These are phyloP conservation scores for Cyprinodon tularosa DNA, from an alignment of 2,113 vertebrate genomes.

Conservation along the genomic window DNA sequence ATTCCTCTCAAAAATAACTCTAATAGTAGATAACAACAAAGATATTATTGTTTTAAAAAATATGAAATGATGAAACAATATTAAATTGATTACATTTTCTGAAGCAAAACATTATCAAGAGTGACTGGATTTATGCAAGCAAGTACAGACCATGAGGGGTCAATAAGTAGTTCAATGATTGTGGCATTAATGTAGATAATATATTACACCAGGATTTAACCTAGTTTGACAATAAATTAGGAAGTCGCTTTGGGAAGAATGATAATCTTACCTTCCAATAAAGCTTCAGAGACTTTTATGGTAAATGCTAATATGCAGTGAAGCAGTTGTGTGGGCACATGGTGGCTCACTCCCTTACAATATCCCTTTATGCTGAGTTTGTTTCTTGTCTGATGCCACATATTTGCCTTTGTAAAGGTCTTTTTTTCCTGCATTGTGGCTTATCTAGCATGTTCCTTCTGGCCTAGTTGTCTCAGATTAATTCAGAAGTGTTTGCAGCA, in stretches of 20 bases:
- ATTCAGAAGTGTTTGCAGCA: slow-evolving; percentile 8
- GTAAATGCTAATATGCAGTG: not conserved
- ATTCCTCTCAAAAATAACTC: not conserved
- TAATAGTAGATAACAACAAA: not conserved
- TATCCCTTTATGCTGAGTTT: not conserved
- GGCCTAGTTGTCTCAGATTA: slow-evolving; percentile 5
- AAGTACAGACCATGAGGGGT: not conserved
- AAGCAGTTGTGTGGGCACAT: not conserved
- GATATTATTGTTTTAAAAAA: not conserved
- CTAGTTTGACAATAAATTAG: slow-evolving; percentile 2
- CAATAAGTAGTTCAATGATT: not conserved
- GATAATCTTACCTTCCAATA: not conserved
- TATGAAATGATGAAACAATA: not conserved
- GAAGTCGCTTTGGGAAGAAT: slow-evolving; percentile 8
- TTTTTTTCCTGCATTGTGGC: not conserved
- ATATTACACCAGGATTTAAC: not conserved
- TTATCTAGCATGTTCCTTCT: not conserved
- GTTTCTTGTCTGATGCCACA: not conserved
- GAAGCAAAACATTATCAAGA: not conserved
- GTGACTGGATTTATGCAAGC: not conserved
- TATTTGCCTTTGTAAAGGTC: not conserved
- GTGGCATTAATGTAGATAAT: slow-evolving; percentile 1
- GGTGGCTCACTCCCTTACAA: not conserved
- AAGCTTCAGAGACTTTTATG: not conserved
- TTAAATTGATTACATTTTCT: not conserved